phyloP scores from a whole-genome alignment of 1,140 invertebrate genomes.

The Caenorhabditis tropicalis region DNA sequence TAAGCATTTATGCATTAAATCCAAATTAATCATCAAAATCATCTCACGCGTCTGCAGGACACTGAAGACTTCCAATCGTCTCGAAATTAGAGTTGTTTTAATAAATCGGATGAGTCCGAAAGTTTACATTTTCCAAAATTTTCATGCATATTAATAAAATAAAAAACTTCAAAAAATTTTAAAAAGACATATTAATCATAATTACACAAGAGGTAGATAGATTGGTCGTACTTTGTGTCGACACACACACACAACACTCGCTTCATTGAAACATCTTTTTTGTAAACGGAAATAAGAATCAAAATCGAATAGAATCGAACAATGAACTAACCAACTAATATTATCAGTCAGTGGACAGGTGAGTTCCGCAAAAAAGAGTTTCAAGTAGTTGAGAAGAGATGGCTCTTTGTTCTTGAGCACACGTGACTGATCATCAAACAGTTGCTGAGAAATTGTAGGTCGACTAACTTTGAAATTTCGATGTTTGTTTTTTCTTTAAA shows the following conservation, averaged over 20 bases:
- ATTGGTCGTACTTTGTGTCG: conserved; percentile 10
- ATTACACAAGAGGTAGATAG: neutral
- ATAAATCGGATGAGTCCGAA: too few relatives aligned
- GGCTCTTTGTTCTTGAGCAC: neutral
- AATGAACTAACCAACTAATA: neutral
- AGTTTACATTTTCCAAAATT: too few relatives aligned
- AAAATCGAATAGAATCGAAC: neutral
- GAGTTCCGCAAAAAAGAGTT: neutral
- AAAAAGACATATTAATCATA: neutral
- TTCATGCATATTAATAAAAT: neutral
- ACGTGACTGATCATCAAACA: conserved; percentile 32
- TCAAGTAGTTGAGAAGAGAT: neutral
- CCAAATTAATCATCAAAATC: too few relatives aligned
- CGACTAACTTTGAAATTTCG: neutral
- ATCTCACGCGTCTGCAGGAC: too few relatives aligned
- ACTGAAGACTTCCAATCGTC: too few relatives aligned
- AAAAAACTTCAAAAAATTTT: too few relatives aligned
- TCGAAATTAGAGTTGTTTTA: too few relatives aligned
- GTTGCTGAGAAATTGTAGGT: neutral
- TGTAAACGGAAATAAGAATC: neutral
- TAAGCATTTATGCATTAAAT: too few relatives aligned
- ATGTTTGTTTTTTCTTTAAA: conserved; percentile 1
- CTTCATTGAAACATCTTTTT: neutral
- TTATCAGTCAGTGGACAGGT: neutral
- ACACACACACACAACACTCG: conserved; percentile 1